These are phyloP conservation scores for Drosophila nikananu DNA, from an alignment of 1,140 invertebrate species.

Conservation along the genomic window DNA sequence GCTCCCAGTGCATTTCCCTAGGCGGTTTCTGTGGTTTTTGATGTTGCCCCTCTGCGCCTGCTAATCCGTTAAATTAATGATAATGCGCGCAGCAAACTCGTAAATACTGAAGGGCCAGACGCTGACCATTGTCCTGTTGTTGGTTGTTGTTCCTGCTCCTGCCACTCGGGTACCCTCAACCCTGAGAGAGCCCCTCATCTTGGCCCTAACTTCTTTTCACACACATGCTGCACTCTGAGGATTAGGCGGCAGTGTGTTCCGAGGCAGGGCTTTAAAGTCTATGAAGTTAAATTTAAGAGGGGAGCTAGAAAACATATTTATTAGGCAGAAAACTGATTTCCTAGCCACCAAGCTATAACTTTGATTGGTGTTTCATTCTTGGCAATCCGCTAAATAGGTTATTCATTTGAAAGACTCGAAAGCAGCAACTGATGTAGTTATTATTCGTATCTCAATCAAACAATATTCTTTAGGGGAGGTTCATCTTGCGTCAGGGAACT, in stretches of 20 bases:
- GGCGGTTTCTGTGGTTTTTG: conserved; percentile 72
- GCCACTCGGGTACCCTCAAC: background rate
- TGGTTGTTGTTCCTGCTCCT: background rate
- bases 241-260: background rate
- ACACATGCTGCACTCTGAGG: conserved; percentile 13
- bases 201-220: conserved; percentile 31
- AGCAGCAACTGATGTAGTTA: background rate
- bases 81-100: conserved; percentile 70
- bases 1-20: conserved; percentile 42
- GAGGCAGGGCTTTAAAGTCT: background rate
- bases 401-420: background rate
- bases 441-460: background rate
- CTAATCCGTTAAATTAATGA: conserved; percentile 80
- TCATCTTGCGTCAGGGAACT: background rate
- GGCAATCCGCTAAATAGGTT: no score
- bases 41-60: conserved; percentile 41
- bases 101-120: conserved; percentile 47
- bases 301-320: background rate
- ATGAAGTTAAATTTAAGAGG: background rate
- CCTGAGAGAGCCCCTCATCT: conserved; percentile 1
- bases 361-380: no score
- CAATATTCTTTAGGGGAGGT: background rate
- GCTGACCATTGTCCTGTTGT: conserved; percentile 19
- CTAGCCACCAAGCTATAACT: no score
- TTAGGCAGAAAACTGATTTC: no score